Evolutionary conservation across 2,888 invertebrate species (phyloP), one percentile per base, ranked within the genome.

Genomic region (Pyrrhia umbra): DNA sequence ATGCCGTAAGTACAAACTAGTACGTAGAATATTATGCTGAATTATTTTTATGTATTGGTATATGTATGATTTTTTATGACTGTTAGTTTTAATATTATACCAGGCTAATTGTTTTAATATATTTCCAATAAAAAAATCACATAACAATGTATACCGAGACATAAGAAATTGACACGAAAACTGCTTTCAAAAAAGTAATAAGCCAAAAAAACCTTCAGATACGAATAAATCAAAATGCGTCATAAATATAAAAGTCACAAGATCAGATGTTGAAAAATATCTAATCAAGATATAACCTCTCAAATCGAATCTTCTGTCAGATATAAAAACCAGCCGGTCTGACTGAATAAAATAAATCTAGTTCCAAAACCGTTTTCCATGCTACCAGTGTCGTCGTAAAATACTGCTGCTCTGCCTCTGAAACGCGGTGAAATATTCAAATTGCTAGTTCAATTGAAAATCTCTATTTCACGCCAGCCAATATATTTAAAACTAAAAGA

Each of bases 371-470:
- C 69, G 68, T 64, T 66, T 66, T 66, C 59, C 46, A 49, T 52
- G 65, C 67, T 71, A 69, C 63, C 54, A 72, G 57, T 72, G 68
- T 69, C 69, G 58, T 77, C 68, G 76, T 81, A 82, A 82, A 83
- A 82, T 75, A 74, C 76, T 59, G 69, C 67, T 75, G 72, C 55
- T 62, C 62, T 71, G 68, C 60, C 60, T 42, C 72, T 69, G 77
- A 76, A 74, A 72, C 51, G 57, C 69, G 66, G 59, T 77, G 75
- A 75, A 82, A 77, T 81, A 80, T 83, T 79, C 72, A 74, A 81
- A 82, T 79, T 64, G 72, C 68, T 74, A 74, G 78, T 77, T 68
- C 76, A 76, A 82, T 79, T 82, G 80, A 77, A 80, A 79, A 70
- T 50, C 51, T 72, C 62, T 42, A 61, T 42, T 63, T 58, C 51